Percentiles rank a stretch among this genome's conserved stretches.
Evolutionary conservation across 2,797 vertebrate species (phyloP).

Genomic region (Cyprinodon diabolis): DNA sequence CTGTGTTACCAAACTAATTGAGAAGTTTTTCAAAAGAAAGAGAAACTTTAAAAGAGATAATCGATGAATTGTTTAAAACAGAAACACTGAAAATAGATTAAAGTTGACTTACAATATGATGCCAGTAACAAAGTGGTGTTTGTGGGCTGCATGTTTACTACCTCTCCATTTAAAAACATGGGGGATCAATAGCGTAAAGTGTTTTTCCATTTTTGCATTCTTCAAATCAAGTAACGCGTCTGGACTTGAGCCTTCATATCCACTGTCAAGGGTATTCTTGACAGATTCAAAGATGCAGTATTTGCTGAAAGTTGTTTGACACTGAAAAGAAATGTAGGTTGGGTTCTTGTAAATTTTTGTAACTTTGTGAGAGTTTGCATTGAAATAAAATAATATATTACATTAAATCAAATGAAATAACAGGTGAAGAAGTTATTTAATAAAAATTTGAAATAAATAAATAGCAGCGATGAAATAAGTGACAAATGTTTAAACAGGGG

Average conservation of each 20-base stretch:
- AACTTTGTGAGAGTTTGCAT: neutral
- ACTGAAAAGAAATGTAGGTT: neutral
- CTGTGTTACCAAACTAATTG: neutral
- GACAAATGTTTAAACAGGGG: neutral
- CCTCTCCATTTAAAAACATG: neutral
- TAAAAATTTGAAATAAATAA: neutral
- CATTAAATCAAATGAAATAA: neutral
- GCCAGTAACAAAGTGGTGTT: neutral
- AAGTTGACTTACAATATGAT: neutral
- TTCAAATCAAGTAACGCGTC: neutral
- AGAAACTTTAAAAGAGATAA: no score
- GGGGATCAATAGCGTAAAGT: neutral
- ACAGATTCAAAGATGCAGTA: neutral
- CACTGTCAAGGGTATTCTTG: neutral
- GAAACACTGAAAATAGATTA: neutral
- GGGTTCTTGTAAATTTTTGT: no score
- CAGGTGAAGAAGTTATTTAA: no score
- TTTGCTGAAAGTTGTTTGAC: neutral
- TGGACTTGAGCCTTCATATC: neutral
- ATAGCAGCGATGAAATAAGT: neutral
- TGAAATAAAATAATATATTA: neutral
- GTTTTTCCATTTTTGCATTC: conserved; percentile 7
- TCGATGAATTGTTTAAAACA: no score
- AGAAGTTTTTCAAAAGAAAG: neutral
- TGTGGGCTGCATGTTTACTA: neutral